Evolutionary conservation across 2,888 invertebrate genomes (phyloP), one percentile per base, ranked within the genome.

Genomic region (Neoitamus cyanurus): DNA sequence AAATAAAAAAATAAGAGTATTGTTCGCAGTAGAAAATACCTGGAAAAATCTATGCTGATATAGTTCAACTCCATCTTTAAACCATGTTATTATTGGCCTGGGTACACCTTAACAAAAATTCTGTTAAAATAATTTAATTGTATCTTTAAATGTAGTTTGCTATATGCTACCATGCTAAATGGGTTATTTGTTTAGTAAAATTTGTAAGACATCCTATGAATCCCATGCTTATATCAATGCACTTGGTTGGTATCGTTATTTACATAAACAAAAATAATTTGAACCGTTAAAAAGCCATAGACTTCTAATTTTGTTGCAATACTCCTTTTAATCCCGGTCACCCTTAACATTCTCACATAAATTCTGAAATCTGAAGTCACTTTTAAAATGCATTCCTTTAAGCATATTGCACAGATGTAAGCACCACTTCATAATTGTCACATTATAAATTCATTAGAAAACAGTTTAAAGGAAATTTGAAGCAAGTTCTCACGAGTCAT

Each of bases 31-130:
- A 58, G 34, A 73, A 46, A 28, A 37, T 91, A 97, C 97, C 91
- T 97, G 97, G 88, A 97, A 92, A 91, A 97, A 97, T 86, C 95
- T 94, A 92, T 97, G 97, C 13, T 96, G 95, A 89, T 97, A 97
- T 88, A 98, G 95, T 92, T 98, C 98, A n/a, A 96, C 95, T 68
- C 97, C 98, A 90, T 98, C 98, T 90, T 98, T 98, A 90, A 96
- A 97, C 98, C 98, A 98, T 25, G 97, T 98, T 86, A 98, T 97
- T 87, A 97, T 96, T 0, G 98, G 98, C 83, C 97, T 92, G 0
- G 98, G 98, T 86, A 90, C 89, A 15, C 91, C 91, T 95, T 25
- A 58, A 58, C 3, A 20, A 15, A 58, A 15, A 11, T 11, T 58
- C 20, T 58, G 9, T 42, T 42, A n/a, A 42, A 6, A 42, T 42